These are phyloP conservation scores for Saccostrea glomerata DNA, from an alignment of 1,140 invertebrate genomes.

Conservation along the genomic window DNA sequence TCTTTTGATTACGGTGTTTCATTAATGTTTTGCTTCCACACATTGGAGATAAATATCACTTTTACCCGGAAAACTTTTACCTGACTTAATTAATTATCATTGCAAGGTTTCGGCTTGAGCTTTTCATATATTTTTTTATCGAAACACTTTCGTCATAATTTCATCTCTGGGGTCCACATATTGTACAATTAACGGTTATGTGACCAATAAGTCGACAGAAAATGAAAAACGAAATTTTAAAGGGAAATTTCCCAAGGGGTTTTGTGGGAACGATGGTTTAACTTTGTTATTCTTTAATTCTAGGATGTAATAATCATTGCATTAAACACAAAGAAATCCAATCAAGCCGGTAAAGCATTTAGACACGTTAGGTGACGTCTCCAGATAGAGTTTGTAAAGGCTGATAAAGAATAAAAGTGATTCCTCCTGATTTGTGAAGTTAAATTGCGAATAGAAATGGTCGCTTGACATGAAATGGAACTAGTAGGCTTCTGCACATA, in stretches of 20 bases:
- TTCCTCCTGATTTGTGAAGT: conserved; percentile 5
- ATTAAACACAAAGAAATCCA: conserved; percentile 37
- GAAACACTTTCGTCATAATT: conserved; percentile 17
- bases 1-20: not conserved
- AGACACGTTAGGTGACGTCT: not conserved
- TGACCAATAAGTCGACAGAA: conserved; percentile 11
- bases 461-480: not conserved
- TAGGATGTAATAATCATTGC: conserved; percentile 26
- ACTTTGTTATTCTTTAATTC: conserved; percentile 38
- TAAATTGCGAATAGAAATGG: conserved; percentile 6
- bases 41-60: not conserved
- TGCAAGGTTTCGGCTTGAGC: not conserved
- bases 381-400: conserved; percentile 17
- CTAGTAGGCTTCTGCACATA: not conserved
- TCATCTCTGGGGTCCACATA: not conserved
- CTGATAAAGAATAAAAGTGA: conserved; percentile 10
- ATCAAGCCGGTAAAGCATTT: not conserved
- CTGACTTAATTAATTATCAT: conserved; percentile 25
- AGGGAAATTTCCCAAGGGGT: conserved; percentile 10
- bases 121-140: not conserved
- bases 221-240: conserved; percentile 36
- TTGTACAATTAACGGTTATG: conserved; percentile 28
- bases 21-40: not conserved
- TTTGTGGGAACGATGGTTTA: conserved; percentile 9
- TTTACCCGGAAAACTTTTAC: conserved; percentile 1